Evolutionary conservation across 2,113 vertebrate species (phyloP).

Genomic region (Ornithorhynchus anatinus): DNA sequence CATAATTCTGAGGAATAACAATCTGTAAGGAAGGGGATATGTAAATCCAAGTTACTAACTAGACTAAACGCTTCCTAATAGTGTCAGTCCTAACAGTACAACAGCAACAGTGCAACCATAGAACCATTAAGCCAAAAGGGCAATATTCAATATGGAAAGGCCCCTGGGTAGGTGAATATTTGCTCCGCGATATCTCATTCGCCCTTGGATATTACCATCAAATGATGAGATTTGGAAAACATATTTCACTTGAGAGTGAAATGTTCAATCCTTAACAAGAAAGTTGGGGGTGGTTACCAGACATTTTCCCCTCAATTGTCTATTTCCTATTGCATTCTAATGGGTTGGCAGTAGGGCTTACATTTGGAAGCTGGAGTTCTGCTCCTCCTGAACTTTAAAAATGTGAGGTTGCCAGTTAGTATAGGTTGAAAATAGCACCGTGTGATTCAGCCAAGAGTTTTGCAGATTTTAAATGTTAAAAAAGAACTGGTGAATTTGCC

Average conservation of each 20-base stretch:
- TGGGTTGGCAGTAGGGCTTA: conserved; percentile 12
- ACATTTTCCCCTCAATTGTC: conserved; percentile 34
- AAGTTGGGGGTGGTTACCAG: conserved; percentile 10
- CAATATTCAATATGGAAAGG: too few relatives aligned
- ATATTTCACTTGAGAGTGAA: background rate
- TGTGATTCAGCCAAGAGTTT: conserved; percentile 50
- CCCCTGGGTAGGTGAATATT: too few relatives aligned
- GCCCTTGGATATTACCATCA: background rate
- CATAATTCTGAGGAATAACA: too few relatives aligned
- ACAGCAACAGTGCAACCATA: too few relatives aligned
- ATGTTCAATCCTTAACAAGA: background rate
- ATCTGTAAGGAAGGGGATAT: too few relatives aligned
- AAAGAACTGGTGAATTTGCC: conserved; percentile 10
- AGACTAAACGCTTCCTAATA: background rate
- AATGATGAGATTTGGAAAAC: background rate
- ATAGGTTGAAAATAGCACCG: conserved; percentile 48
- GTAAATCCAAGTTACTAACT: background rate
- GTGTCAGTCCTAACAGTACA: background rate
- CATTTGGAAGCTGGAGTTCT: conserved; percentile 34
- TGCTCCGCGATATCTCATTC: background rate
- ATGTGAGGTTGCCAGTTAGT: conserved; percentile 53
- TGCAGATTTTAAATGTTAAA: conserved; percentile 35
- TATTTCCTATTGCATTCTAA: conserved; percentile 32
- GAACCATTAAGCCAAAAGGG: too few relatives aligned
- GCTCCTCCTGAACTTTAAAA: conserved; percentile 56